Evolutionary conservation across 2,888 invertebrate genomes (phyloP).

Genomic region (Heteromyza rotundicornis): DNA sequence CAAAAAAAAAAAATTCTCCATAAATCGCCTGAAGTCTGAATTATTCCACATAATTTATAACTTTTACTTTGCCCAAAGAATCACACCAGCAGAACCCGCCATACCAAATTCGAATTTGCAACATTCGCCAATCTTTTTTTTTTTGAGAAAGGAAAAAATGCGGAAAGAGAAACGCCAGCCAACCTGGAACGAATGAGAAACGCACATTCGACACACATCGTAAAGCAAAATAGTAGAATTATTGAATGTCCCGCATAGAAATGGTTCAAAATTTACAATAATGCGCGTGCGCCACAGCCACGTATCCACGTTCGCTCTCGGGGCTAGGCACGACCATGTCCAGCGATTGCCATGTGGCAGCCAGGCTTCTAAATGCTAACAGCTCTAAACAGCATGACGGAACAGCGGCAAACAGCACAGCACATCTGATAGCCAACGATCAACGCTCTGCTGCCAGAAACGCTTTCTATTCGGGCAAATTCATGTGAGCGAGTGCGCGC

Average conservation of each 20-base stretch:
- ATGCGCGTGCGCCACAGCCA: not conserved
- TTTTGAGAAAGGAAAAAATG: too few species aligned
- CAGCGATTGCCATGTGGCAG: not conserved
- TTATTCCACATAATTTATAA: too few species aligned
- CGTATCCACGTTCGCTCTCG: not conserved
- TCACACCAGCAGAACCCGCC: too few species aligned
- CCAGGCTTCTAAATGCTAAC: not conserved
- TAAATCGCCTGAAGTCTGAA: too few species aligned
- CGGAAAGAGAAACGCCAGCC: too few species aligned
- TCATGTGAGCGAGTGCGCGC: not conserved
- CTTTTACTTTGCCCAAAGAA: too few species aligned
- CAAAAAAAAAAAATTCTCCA: too few species aligned
- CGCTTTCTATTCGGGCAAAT: not conserved
- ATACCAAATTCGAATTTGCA: too few species aligned
- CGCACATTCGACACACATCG: not conserved
- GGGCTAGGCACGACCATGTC: not conserved
- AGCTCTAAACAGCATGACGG: too few species aligned
- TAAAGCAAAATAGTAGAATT: not conserved
- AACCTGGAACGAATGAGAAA: not conserved
- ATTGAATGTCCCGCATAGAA: not conserved
- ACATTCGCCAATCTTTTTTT: too few species aligned
- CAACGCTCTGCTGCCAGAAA: not conserved
- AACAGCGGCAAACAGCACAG: not conserved
- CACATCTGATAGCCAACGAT: not conserved
- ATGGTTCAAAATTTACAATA: not conserved